phyloP scores from a whole-genome alignment of 2,113 vertebrate genomes.

The Sander vitreus region DNA sequence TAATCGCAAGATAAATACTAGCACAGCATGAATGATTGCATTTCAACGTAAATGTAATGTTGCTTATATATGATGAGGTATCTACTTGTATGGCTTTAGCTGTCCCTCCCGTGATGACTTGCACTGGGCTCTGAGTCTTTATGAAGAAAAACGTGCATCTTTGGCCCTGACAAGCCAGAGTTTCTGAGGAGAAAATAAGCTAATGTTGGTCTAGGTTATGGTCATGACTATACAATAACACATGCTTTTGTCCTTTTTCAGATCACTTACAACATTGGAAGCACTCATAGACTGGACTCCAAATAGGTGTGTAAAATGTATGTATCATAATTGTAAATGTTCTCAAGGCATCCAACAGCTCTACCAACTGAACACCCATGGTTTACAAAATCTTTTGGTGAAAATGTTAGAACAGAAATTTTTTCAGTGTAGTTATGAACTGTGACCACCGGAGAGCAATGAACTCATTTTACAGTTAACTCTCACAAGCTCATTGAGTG shows the following conservation, averaged over 20 bases:
- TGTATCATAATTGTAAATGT: not conserved
- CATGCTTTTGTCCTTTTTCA: not conserved
- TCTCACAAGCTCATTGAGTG: no score
- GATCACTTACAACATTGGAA: not conserved
- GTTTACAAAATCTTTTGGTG: no score
- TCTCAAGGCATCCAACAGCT: no score
- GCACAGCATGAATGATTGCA: not conserved
- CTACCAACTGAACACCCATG: not conserved
- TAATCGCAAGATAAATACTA: not conserved
- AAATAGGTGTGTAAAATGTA: not conserved
- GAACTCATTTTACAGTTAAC: no score
- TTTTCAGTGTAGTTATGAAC: not conserved
- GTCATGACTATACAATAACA: not conserved
- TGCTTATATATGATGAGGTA: no score
- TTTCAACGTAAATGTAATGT: no score
- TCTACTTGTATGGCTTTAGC: not conserved
- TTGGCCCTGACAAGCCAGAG: conserved; percentile 70
- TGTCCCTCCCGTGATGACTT: conserved; percentile 52
- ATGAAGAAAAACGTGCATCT: conserved; percentile 61
- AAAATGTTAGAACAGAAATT: no score
- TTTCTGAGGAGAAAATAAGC: conserved; percentile 55
- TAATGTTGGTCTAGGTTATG: not conserved
- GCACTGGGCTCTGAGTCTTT: conserved; percentile 70
- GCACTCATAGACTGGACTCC: not conserved
- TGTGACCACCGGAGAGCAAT: not conserved